Evolutionary conservation across 2,797 vertebrate species (phyloP), one percentile per base, ranked within the genome.

Genomic region (Amblyopsis hoosieri): DNA sequence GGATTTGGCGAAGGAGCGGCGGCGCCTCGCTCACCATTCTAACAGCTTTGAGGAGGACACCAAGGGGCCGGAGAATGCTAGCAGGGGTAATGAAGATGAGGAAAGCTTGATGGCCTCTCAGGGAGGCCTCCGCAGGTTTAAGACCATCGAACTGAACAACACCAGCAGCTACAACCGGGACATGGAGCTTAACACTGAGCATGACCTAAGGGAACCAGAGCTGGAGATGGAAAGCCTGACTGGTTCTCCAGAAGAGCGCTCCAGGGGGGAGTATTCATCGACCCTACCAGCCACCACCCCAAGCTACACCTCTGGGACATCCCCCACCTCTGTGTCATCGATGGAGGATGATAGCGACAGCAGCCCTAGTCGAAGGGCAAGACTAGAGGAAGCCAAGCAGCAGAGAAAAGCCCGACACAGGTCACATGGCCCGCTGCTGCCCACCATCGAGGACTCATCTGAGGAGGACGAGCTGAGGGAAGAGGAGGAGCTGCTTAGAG

Each of bases 141-240:
- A 99, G 85, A 99, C 98, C n/a, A 99, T 99, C 1, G 97, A 99
- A 72, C 87, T 99, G 71, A 99, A 99, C 85, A 98, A 96, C 82
- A 97, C 97, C 0, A 97, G 94, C 15, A 93, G 94, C 78, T 99
- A 95, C 0, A 87, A 93, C 69, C 93, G 94, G 55, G 97, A 98
- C 53, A 94, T 96, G 82, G 98, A 98, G 80, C 90, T 96, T 62
- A 91, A 91, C 69, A 93, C 93, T 69, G 96, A 96, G 65, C 89
- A 93, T 6, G 97, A 99, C 42, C 69, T 96, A 58, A 89, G 90
- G 69, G 98, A 99, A 78, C 98, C 98, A 0, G 98, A 99, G 87
- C 89, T 99, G 55, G 98, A 99, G 88, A 99, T 99, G 98, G 98
- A 99, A 83, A 99, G 98, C 84, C 87, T 99, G 60, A 99, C 97